A percentile compares a stretch with the other conserved stretches of the same genome.
Evolutionary conservation across 2,888 invertebrate species (phyloP).

Genomic region (Andrena dorsata): DNA sequence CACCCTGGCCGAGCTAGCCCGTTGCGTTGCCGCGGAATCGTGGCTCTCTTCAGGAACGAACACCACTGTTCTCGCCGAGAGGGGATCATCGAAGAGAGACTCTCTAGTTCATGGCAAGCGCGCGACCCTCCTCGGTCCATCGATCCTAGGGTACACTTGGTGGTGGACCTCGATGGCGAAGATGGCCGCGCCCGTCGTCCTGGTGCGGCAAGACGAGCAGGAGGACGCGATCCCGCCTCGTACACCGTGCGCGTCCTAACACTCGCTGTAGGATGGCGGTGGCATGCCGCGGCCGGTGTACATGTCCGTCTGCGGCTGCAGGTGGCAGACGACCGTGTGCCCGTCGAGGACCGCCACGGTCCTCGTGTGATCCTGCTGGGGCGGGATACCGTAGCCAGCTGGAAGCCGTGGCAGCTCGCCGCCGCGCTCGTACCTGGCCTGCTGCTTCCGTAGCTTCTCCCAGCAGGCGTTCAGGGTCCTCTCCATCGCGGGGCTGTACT

Average conservation of each 20-base stretch:
- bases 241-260: slow-evolving; percentile 79
- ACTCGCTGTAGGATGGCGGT: slow-evolving; percentile 88
- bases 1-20: slow-evolving; percentile 15
- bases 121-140: slow-evolving; percentile 14
- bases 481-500: slow-evolving; percentile 79
- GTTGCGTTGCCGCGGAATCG: slow-evolving; percentile 21
- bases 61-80: slow-evolving; percentile 16
- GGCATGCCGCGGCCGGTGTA: slow-evolving; percentile 87
- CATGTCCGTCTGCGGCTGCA: slow-evolving; percentile 89
- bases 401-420: slow-evolving; percentile 80
- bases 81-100: slow-evolving; percentile 9
- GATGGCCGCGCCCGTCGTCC: slow-evolving; percentile 38
- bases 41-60: slow-evolving; percentile 52
- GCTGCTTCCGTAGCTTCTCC: slow-evolving; percentile 81
- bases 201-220: slow-evolving; percentile 50
- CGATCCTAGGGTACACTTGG: slow-evolving; percentile 5
- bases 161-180: slow-evolving; percentile 18
- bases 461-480: slow-evolving; percentile 81
- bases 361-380: slow-evolving; percentile 82
- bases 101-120: slow-evolving; percentile 1
- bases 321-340: slow-evolving; percentile 93
- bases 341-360: slow-evolving; percentile 93
- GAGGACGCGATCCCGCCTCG: slow-evolving; percentile 30
- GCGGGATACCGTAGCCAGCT: slow-evolving; percentile 75
- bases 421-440: slow-evolving; percentile 82